phyloP scores from a whole-genome alignment of 1,140 invertebrate species.

The Homarus americanus region DNA sequence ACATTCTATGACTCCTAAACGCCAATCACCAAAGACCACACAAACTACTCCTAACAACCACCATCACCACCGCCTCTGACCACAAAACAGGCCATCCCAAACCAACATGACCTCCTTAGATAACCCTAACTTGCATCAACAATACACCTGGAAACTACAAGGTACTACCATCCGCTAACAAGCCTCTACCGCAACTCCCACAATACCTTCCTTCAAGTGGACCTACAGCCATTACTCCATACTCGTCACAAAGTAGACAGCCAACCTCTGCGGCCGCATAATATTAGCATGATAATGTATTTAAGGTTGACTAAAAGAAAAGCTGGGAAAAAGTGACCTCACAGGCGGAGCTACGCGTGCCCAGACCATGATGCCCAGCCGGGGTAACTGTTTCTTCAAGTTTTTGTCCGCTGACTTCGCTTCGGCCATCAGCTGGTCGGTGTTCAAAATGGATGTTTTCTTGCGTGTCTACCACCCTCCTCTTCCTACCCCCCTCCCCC shows the following conservation, averaged over 20 bases:
- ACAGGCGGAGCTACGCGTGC: conserved; percentile 47
- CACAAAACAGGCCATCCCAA: no score
- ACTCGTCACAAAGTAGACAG: conserved; percentile 43
- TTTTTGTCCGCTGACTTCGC: conserved; percentile 61
- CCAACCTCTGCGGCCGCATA: conserved; percentile 33
- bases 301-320: conserved; percentile 60
- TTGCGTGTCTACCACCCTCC: conserved; percentile 8
- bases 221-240: conserved; percentile 48
- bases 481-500: neutral
- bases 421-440: conserved; percentile 45
- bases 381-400: conserved; percentile 67
- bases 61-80: no score
- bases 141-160: no score
- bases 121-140: no score
- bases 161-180: no score
- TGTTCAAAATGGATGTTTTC: conserved; percentile 45
- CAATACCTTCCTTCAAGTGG: no score
- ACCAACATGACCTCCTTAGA: no score
- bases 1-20: no score
- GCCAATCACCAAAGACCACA: no score
- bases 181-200: neutral
- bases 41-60: no score
- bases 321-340: conserved; percentile 31
- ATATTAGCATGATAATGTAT: conserved; percentile 70
- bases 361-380: conserved; percentile 12